Base-by-base conservation (phyloP, 2,888 invertebrate genomes). In the Nudaria mundana region DNA sequence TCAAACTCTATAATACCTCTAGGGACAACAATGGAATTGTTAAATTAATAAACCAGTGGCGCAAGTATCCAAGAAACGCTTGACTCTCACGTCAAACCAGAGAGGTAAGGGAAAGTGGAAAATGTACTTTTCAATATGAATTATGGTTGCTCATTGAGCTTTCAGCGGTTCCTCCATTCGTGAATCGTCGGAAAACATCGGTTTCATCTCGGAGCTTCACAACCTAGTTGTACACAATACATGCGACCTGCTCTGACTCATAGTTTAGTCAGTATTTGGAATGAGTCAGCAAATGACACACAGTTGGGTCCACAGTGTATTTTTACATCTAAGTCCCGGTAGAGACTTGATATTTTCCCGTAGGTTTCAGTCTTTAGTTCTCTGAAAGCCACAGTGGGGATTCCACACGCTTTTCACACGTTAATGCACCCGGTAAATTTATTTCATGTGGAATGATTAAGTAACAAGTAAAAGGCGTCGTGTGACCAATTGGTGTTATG, bases 311-410 rank as follows among this genome's bases (percentile, higher is more conserved):
- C 31, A 34, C 37, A 56, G 63, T 66, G 63, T 66, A 30, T 71
- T 71, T 72, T 80, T 76, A 72, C 71, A 74, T 67, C 71, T 52
- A 68, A 71, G 72, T 81, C 86, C 84, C 81, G 81, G 80, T 70
- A 73, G 77, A 76, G 79, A 82, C 79, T 81, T 77, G 71, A 76
- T 71, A 76, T 82, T 85, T 83, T 86, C 83, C 82, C 74, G 82
- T 81, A 84, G 81, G 78, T 76, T 81, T 76, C 71, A 73, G 69
- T 68, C 69, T 68, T 79, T 79, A 85, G 84, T 87, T 66, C 67
- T 61, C 77, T 77, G 72, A 72, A 77, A 68, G 61, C 50, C 64
- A 64, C 56, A 55, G 63, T 43, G 69, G 55, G 65, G 63, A 54
- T 48, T 43, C 51, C 48, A 65, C 68, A 60, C 43, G 47, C 52